These are phyloP conservation scores for Oreonectes daqikongensis DNA, from an alignment of 2,797 vertebrate genomes.

Conservation along the genomic window DNA sequence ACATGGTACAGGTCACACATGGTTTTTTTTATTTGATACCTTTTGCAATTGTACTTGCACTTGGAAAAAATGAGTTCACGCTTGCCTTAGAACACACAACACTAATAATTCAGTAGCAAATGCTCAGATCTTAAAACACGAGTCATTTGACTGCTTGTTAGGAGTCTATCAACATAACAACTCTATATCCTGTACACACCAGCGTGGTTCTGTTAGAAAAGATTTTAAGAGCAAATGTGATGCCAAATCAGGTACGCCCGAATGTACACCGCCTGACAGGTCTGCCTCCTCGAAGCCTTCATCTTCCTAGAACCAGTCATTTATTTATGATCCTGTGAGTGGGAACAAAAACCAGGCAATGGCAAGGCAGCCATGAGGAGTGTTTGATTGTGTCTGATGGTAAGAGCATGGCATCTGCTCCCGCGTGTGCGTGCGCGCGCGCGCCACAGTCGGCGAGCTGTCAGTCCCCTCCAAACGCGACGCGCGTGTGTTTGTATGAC, in stretches of 20 bases:
- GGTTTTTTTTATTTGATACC: too few relatives aligned
- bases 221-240: constrained; percentile 57
- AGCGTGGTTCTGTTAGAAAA: constrained; percentile 43
- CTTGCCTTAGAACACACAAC: constrained; percentile 14
- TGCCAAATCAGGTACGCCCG: constrained; percentile 71
- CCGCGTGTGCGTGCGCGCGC: constrained; percentile 38
- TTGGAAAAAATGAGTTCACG: too few relatives aligned
- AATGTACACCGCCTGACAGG: constrained; percentile 65
- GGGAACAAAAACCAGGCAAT: constrained; percentile 54
- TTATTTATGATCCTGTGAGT: constrained; percentile 72
- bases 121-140: background rate
- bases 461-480: constrained; percentile 44
- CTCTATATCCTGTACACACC: constrained; percentile 33
- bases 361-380: constrained; percentile 53
- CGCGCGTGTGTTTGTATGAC: constrained; percentile 36
- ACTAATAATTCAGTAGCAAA: constrained; percentile 28
- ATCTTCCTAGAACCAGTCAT: constrained; percentile 75
- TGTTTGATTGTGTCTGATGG: constrained; percentile 59
- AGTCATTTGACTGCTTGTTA: constrained; percentile 36
- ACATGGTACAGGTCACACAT: too few relatives aligned
- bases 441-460: constrained; percentile 56
- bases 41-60: too few relatives aligned
- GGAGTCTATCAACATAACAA: constrained; percentile 17
- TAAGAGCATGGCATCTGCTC: constrained; percentile 64
- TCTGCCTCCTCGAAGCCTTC: constrained; percentile 72